Conservation (phyloP, 2,113 vertebrate species). For the Mugil cephalus region DNA sequence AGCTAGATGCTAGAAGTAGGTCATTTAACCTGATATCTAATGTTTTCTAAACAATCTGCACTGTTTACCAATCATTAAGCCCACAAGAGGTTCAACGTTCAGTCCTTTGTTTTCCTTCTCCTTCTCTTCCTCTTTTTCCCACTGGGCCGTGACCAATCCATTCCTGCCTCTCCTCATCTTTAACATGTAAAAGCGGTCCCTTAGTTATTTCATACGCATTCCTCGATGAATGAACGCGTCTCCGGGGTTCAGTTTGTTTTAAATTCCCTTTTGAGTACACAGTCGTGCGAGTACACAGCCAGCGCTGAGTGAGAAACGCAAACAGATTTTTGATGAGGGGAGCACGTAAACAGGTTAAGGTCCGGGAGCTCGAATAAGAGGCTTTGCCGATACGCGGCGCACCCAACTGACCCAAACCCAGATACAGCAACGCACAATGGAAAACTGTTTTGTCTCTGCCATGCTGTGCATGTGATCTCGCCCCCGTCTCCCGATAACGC, state of each 20-base stretch:
- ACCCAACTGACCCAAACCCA: conserved; percentile 9
- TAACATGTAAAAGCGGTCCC: conserved; percentile 11
- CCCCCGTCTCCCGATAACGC: conserved; percentile 34
- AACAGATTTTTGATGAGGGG: conserved; percentile 18
- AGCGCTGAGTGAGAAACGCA: conserved; percentile 32
- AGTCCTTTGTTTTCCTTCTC: conserved; percentile 30
- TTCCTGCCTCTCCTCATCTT: conserved; percentile 12
- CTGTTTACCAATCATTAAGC: conserved; percentile 46
- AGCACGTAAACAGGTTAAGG: conserved; percentile 31
- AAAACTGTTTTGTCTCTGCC: conserved; percentile 20
- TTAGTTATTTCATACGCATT: not conserved
- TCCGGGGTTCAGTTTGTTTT: not conserved
- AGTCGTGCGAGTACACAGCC: conserved; percentile 4
- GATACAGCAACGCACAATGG: conserved; percentile 17
- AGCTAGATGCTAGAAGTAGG: not conserved
- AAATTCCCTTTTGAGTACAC: not conserved
- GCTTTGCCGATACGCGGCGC: conserved; percentile 16
- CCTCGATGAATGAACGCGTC: not conserved
- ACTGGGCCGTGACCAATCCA: conserved; percentile 31
- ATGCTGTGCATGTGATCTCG: conserved; percentile 47
- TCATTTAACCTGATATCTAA: not conserved
- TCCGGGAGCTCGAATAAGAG: conserved; percentile 28
- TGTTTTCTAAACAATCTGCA: conserved; percentile 4
- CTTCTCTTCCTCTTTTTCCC: conserved; percentile 7
- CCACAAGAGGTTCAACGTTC: conserved; percentile 27